A percentile compares a stretch with the other conserved stretches of the same genome.
Conservation (phyloP, 2,113 vertebrate genomes). For the Gymnorhina tibicen region DNA sequence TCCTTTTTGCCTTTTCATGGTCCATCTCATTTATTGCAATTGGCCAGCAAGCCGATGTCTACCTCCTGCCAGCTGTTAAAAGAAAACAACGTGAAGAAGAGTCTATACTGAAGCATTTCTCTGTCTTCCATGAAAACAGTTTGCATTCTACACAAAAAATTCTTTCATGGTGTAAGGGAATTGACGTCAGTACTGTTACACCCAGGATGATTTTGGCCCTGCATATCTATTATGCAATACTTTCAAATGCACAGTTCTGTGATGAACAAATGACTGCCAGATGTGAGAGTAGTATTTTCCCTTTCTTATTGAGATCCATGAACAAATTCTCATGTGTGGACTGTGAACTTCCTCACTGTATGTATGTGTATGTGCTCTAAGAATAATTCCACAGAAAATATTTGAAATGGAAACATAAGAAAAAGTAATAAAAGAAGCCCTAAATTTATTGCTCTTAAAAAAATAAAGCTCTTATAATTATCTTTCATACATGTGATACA, state of each 20-base stretch:
- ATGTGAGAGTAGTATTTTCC: constrained; percentile 32
- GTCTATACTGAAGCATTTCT: neutral
- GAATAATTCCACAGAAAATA: neutral
- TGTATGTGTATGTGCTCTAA: neutral
- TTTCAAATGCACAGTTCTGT: constrained; percentile 54
- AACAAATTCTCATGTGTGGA: neutral
- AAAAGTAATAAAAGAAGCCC: neutral
- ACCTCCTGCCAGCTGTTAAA: constrained; percentile 51
- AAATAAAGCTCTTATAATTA: neutral
- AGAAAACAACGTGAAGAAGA: neutral
- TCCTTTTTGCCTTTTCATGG: neutral
- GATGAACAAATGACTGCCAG: constrained; percentile 64
- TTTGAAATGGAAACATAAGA: neutral
- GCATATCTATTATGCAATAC: constrained; percentile 50
- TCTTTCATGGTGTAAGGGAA: constrained; percentile 29
- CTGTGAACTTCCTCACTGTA: neutral
- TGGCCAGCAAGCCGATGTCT: neutral
- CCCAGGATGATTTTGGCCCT: constrained; percentile 54
- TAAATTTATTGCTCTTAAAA: neutral
- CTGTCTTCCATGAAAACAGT: constrained; percentile 38
- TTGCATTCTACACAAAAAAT: constrained; percentile 46
- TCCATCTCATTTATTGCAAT: neutral
- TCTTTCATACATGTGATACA: neutral
- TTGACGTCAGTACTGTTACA: constrained; percentile 59
- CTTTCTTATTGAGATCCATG: neutral